Percentiles rank a stretch among this genome's conserved stretches.
phyloP scores from a whole-genome alignment of 2,797 vertebrate genomes.

The Nasua narica region DNA sequence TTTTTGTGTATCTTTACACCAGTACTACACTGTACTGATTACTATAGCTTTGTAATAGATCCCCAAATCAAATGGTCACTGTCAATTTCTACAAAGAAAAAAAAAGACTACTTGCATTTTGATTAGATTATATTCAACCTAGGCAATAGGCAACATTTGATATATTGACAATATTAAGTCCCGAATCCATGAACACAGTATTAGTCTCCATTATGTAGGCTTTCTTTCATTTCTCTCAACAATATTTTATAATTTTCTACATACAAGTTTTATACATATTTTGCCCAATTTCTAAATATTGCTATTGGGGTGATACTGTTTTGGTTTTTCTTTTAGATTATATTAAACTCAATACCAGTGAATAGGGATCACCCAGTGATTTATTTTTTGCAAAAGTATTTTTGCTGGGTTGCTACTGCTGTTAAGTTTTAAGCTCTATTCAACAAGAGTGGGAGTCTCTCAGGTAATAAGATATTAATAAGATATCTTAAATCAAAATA shows the following conservation, averaged over 20 bases:
- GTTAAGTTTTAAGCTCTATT: neutral
- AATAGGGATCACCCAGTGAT: neutral
- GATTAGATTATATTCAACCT: neutral
- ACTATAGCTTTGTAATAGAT: neutral
- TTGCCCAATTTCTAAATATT: neutral
- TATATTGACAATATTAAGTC: neutral
- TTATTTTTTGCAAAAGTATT: neutral
- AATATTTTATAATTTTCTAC: neutral
- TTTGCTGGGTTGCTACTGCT: neutral
- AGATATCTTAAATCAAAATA: neutral
- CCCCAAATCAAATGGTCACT: neutral
- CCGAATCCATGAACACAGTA: neutral
- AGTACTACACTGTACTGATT: neutral
- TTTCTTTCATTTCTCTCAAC: neutral
- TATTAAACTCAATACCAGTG: neutral
- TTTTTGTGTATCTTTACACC: neutral
- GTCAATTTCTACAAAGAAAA: neutral
- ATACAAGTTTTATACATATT: neutral
- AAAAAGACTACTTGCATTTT: neutral
- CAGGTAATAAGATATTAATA: neutral
- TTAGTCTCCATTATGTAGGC: neutral
- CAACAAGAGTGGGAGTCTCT: neutral
- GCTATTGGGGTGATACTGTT: neutral
- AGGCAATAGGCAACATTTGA: neutral
- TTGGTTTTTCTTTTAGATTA: neutral